Conservation (phyloP, 2,888 invertebrate species). For the Dryocosmus kuriphilus region DNA sequence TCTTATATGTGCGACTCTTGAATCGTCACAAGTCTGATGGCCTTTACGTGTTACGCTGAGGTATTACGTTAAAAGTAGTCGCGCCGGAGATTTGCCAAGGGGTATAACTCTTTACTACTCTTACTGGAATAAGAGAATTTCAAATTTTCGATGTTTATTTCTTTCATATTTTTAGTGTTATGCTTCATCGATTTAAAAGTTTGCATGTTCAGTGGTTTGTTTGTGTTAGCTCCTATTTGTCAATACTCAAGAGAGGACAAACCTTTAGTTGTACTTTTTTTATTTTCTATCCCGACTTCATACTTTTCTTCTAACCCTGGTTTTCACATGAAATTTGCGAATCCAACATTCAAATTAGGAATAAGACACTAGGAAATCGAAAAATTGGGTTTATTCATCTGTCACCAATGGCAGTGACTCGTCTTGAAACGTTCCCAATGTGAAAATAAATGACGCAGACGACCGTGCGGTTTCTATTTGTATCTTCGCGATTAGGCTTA, state of each 20-base stretch:
- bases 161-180: background rate
- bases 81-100: background rate
- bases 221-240: too few relatives aligned
- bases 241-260: too few relatives aligned
- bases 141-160: background rate
- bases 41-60: constrained; percentile 42
- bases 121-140: background rate
- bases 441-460: constrained; percentile 7
- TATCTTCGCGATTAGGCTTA: constrained; percentile 11
- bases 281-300: too few relatives aligned
- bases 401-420: constrained; percentile 1
- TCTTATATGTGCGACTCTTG: constrained; percentile 57
- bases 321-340: background rate
- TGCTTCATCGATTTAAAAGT: too few relatives aligned
- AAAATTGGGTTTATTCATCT: constrained; percentile 1
- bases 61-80: constrained; percentile 35
- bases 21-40: constrained; percentile 44
- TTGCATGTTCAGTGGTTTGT: too few relatives aligned
- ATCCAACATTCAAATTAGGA: background rate
- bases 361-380: background rate
- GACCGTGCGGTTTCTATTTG: constrained; percentile 25
- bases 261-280: background rate
- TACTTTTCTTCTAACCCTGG: too few relatives aligned
- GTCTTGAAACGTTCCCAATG: background rate
- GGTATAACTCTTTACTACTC: background rate